Conservation (phyloP, 2,113 vertebrate genomes). For the Nerophis ophidion region DNA sequence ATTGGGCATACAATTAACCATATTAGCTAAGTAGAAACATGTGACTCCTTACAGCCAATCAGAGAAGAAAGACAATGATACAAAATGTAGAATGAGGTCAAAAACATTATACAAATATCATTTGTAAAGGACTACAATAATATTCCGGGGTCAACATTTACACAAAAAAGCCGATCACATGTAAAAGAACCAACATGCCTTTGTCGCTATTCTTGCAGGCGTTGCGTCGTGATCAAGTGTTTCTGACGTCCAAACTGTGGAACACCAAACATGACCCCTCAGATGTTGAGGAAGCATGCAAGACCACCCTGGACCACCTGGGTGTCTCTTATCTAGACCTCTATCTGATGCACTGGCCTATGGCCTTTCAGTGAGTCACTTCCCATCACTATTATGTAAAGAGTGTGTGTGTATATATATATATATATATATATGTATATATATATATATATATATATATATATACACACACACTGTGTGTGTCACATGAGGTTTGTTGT, state of each 20-base stretch:
- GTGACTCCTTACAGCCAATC: too few relatives aligned
- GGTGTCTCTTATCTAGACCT: slow-evolving; percentile 67
- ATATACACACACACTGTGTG: slow-evolving; percentile 4
- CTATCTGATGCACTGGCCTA: slow-evolving; percentile 77
- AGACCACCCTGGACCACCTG: slow-evolving; percentile 60
- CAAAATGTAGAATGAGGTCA: too few relatives aligned
- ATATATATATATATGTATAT: background rate
- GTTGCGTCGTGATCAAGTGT: slow-evolving; percentile 63
- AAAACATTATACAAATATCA: too few relatives aligned
- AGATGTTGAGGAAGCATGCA: slow-evolving; percentile 69
- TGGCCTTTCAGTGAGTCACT: slow-evolving; percentile 68
- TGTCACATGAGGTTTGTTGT: background rate
- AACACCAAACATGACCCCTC: slow-evolving; percentile 71
- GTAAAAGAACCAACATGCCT: too few relatives aligned
- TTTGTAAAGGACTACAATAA: too few relatives aligned
- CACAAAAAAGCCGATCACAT: too few relatives aligned
- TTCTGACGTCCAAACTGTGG: slow-evolving; percentile 75
- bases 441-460: background rate
- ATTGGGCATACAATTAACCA: too few relatives aligned
- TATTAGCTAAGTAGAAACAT: too few relatives aligned
- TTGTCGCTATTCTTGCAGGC: slow-evolving; percentile 32
- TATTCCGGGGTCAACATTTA: too few relatives aligned
- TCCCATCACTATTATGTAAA: background rate
- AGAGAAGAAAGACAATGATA: too few relatives aligned
- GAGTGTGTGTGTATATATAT: background rate